A percentile compares a stretch with the other conserved stretches of the same genome.
These are phyloP conservation scores for Dryas iulia DNA, from an alignment of 1,140 invertebrate species.

Conservation along the genomic window DNA sequence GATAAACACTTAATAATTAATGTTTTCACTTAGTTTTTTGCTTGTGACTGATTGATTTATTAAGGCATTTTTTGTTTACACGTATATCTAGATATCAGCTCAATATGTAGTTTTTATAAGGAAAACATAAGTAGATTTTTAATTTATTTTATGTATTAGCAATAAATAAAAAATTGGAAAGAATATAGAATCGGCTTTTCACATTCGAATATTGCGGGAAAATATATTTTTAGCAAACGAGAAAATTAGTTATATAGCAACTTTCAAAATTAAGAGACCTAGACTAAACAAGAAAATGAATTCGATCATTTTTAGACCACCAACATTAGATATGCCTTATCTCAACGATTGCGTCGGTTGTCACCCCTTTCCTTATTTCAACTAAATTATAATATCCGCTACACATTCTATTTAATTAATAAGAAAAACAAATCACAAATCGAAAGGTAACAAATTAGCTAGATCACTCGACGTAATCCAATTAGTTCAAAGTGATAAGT, in stretches of 20 bases:
- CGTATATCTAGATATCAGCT: too few species aligned
- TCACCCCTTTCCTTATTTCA: background rate
- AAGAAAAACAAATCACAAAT: background rate
- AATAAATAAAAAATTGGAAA: too few species aligned
- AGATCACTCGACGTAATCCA: background rate
- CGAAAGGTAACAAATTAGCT: background rate
- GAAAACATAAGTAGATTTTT: too few species aligned
- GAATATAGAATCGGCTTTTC: too few species aligned
- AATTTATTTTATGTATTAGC: too few species aligned
- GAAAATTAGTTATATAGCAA: too few species aligned
- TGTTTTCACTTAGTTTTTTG: background rate
- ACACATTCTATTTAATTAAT: background rate
- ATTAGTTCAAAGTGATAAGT: constrained; percentile 1
- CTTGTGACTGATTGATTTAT: background rate
- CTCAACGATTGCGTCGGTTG: background rate
- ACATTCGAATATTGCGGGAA: too few species aligned
- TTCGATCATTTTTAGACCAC: background rate
- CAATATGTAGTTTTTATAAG: too few species aligned
- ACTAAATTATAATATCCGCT: constrained; percentile 1
- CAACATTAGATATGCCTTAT: too few species aligned
- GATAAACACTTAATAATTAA: background rate
- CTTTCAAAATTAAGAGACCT: background rate
- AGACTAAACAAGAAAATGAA: background rate
- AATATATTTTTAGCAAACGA: too few species aligned
- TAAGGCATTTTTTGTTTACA: background rate